phyloP scores from a whole-genome alignment of 2,888 invertebrate genomes.

The Drosophila robusta region DNA sequence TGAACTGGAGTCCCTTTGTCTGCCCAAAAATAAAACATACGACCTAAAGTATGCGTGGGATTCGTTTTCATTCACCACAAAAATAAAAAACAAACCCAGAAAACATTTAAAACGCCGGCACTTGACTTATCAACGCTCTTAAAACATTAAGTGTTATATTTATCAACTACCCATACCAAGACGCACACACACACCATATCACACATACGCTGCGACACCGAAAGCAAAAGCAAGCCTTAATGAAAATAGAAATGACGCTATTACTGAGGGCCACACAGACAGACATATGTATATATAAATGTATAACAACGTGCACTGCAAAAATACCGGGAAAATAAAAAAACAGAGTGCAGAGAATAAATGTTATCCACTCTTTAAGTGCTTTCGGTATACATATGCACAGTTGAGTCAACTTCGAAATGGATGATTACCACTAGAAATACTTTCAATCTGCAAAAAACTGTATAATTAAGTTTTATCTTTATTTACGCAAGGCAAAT shows the following conservation, averaged over 20 bases:
- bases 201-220: conserved; percentile 20
- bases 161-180: conserved; percentile 61
- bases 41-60: neutral
- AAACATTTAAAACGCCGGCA: conserved; percentile 36
- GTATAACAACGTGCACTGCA: conserved; percentile 29
- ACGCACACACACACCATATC: conserved; percentile 26
- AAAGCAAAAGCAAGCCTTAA: conserved; percentile 59
- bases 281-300: conserved; percentile 14
- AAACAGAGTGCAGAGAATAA: conserved; percentile 6
- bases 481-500: conserved; percentile 33
- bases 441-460: conserved; percentile 30
- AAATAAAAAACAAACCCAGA: conserved; percentile 4
- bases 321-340: conserved; percentile 20
- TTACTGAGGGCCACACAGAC: conserved; percentile 37
- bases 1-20: conserved; percentile 21
- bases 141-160: conserved; percentile 38
- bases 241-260: conserved; percentile 79
- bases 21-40: conserved; percentile 27
- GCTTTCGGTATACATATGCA: conserved; percentile 6
- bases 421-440: conserved; percentile 44
- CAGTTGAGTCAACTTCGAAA: conserved; percentile 37
- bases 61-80: conserved; percentile 33
- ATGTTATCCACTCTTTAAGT: conserved; percentile 22
- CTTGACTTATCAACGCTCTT: conserved; percentile 49
- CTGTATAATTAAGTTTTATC: conserved; percentile 66